These are phyloP conservation scores for Acanthosepion esculentum DNA, from an alignment of 2,888 invertebrate species.

Conservation along the genomic window DNA sequence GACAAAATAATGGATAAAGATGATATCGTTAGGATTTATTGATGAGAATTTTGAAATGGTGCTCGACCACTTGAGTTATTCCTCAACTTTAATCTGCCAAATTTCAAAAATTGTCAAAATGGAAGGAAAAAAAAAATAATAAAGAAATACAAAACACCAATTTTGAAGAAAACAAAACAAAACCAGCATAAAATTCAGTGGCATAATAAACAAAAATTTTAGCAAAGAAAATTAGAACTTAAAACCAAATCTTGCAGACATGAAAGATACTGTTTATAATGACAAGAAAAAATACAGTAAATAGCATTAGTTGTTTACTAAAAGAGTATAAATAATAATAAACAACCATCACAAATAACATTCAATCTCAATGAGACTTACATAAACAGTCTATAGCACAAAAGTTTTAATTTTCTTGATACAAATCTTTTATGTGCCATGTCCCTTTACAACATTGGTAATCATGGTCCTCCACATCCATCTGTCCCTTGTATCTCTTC, in stretches of 20 bases:
- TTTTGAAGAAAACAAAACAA: neutral
- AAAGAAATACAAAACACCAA: neutral
- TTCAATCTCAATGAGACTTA: too few species aligned
- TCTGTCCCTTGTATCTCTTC: too few species aligned
- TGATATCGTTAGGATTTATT: neutral
- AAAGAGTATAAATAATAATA: too few species aligned
- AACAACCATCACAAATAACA: too few species aligned
- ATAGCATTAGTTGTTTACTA: too few species aligned
- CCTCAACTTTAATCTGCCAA: neutral
- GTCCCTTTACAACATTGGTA: too few species aligned
- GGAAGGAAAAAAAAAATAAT: neutral
- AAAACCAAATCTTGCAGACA: neutral
- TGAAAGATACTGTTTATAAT: too few species aligned
- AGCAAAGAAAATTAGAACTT: neutral
- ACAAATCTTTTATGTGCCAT: too few species aligned
- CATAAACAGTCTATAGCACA: too few species aligned
- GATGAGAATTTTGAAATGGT: neutral
- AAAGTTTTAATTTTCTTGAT: too few species aligned
- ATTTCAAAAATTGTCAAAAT: neutral
- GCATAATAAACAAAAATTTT: neutral
- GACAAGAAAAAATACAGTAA: too few species aligned
- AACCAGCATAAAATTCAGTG: neutral
- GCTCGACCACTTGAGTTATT: neutral
- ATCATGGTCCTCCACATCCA: too few species aligned
- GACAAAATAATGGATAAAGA: slow-evolving; percentile 6